Conservation (phyloP, 1,140 invertebrate species). For the Drosophila willistoni region DNA sequence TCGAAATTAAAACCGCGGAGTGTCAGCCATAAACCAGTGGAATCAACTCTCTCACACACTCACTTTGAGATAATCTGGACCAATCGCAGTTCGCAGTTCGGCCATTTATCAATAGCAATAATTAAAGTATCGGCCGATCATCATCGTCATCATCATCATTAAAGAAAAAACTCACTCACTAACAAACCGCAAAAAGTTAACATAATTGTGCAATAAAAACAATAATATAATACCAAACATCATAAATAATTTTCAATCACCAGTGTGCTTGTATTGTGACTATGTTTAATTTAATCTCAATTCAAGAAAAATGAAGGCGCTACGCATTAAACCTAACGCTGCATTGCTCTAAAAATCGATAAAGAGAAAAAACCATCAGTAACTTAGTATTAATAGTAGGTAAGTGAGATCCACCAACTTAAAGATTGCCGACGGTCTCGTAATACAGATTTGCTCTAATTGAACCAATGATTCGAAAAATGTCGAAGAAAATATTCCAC, state of each 20-base stretch:
- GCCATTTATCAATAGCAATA: constrained; percentile 23
- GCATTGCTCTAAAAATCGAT: background rate
- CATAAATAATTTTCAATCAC: constrained; percentile 3
- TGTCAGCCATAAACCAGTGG: constrained; percentile 76
- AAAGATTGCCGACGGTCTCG: background rate
- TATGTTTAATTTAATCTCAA: background rate
- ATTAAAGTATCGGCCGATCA: constrained; percentile 31
- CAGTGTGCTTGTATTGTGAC: background rate
- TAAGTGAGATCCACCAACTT: background rate
- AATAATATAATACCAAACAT: background rate
- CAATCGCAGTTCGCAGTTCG: constrained; percentile 40
- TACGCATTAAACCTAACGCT: background rate
- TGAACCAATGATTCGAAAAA: background rate
- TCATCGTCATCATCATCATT: background rate
- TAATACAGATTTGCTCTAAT: too few species aligned
- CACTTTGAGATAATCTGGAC: constrained; percentile 45
- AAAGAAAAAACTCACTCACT: constrained; percentile 8
- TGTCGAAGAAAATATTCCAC: too few species aligned
- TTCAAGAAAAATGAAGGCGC: background rate
- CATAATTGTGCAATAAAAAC: constrained; percentile 6
- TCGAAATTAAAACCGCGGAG: constrained; percentile 81
- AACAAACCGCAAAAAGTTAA: background rate
- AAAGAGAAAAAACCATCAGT: background rate
- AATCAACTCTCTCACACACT: constrained; percentile 52
- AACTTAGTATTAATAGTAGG: background rate